Percentiles rank a stretch among this genome's conserved stretches.
Conservation (phyloP, 2,888 invertebrate genomes). For the Digitonthophagus gazella region DNA sequence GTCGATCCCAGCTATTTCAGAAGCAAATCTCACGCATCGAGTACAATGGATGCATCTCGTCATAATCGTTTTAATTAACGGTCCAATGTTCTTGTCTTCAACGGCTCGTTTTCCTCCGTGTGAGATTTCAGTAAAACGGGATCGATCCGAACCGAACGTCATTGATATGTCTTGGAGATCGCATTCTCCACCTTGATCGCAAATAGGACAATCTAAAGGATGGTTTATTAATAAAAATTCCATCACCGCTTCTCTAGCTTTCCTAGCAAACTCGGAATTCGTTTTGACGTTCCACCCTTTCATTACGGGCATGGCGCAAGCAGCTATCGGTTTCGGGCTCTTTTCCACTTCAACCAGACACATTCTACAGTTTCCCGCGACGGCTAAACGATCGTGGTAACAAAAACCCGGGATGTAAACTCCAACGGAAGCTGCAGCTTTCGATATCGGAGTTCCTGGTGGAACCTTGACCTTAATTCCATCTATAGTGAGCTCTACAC, state of each 20-base stretch:
- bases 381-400: constrained; percentile 59
- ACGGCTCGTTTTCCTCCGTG: constrained; percentile 25
- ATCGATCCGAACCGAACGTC: constrained; percentile 25
- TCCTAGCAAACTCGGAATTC: constrained; percentile 26
- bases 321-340: constrained; percentile 27
- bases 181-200: constrained; percentile 29
- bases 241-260: constrained; percentile 32
- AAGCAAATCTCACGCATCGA: constrained; percentile 29
- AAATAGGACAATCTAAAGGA: constrained; percentile 35
- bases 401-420: constrained; percentile 61
- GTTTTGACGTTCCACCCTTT: constrained; percentile 30
- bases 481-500: constrained; percentile 1
- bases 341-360: constrained; percentile 61
- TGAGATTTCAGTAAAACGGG: constrained; percentile 24
- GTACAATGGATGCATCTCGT: constrained; percentile 32
- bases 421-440: constrained; percentile 56
- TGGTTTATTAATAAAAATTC: constrained; percentile 34
- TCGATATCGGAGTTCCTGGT: constrained; percentile 32
- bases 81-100: constrained; percentile 27
- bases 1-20: constrained; percentile 27
- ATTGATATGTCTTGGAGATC: constrained; percentile 30
- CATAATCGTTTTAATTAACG: constrained; percentile 29
- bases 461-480: constrained; percentile 4
- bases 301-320: constrained; percentile 33
- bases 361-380: constrained; percentile 62